Evolutionary conservation across 2,888 invertebrate genomes (phyloP).

Genomic region (Eristalis pertinax): DNA sequence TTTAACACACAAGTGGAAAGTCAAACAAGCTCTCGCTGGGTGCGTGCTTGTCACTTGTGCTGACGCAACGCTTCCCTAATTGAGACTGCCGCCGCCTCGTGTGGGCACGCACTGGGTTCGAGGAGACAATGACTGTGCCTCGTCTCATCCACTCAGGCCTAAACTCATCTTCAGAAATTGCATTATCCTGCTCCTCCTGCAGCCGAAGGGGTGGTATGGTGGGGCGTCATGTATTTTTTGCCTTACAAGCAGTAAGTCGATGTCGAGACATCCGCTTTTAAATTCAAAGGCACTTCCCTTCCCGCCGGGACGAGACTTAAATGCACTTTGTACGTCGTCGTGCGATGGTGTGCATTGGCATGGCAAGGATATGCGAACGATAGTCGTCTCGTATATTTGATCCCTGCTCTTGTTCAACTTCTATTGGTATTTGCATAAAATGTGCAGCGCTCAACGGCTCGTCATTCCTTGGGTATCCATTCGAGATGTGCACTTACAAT

Average conservation of each 20-base stretch:
- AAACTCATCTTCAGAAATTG: constrained; percentile 38
- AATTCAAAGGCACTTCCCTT: constrained; percentile 26
- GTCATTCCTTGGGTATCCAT: constrained; percentile 43
- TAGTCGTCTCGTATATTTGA: constrained; percentile 13
- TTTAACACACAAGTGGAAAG: not conserved
- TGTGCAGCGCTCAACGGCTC: constrained; percentile 62
- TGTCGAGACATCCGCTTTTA: constrained; percentile 34
- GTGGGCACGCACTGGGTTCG: not conserved
- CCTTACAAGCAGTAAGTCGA: constrained; percentile 4
- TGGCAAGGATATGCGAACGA: not conserved
- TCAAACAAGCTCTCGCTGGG: not conserved
- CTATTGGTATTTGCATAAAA: constrained; percentile 61
- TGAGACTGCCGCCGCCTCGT: not conserved
- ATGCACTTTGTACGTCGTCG: constrained; percentile 4
- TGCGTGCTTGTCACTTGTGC: not conserved
- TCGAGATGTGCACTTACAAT: constrained; percentile 10
- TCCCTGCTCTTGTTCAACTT: constrained; percentile 30
- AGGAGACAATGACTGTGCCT: not conserved
- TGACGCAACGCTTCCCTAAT: not conserved
- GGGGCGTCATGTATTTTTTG: not conserved
- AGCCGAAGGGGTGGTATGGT: not conserved
- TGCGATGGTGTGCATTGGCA: not conserved
- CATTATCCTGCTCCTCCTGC: constrained; percentile 26
- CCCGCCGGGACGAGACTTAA: not conserved
- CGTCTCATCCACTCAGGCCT: constrained; percentile 3